These are phyloP conservation scores for Ctenosaura bakeri DNA, from an alignment of 2,797 vertebrate genomes.

Conservation along the genomic window DNA sequence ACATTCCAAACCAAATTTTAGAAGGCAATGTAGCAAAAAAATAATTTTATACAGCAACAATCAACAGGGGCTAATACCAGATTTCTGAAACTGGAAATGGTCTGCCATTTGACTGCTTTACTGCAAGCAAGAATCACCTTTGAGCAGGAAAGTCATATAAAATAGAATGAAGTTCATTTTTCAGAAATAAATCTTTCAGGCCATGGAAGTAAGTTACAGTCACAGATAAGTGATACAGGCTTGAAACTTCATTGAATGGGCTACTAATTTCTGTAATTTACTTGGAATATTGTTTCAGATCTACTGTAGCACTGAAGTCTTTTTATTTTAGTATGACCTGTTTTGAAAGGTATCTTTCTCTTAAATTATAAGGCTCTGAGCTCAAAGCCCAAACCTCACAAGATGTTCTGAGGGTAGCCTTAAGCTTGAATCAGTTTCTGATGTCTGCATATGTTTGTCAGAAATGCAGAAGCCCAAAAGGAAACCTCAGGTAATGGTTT, in stretches of 20 bases:
- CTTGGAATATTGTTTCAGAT: not conserved
- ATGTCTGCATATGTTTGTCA: not conserved
- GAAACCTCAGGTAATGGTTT: accelerated
- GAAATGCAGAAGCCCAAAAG: not conserved
- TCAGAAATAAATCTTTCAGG: not conserved
- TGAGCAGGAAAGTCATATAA: not conserved
- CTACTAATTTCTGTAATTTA: not conserved
- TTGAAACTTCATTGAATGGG: not conserved
- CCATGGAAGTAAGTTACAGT: not conserved
- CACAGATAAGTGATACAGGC: not conserved
- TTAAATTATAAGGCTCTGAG: not conserved
- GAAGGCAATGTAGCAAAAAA: not conserved
- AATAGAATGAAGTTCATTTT: not conserved
- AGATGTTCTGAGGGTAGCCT: not conserved
- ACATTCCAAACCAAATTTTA: not conserved
- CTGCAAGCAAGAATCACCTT: not conserved
- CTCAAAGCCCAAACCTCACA: not conserved
- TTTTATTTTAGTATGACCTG: not conserved
- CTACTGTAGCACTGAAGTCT: not conserved
- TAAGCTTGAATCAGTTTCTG: not conserved
- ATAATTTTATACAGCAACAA: not conserved
- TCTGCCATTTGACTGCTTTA: too few species aligned
- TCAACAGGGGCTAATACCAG: not conserved
- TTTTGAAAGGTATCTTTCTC: not conserved
- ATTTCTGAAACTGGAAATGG: not conserved